phyloP scores from a whole-genome alignment of 2,797 vertebrate species.

The Enteromius radiatus region DNA sequence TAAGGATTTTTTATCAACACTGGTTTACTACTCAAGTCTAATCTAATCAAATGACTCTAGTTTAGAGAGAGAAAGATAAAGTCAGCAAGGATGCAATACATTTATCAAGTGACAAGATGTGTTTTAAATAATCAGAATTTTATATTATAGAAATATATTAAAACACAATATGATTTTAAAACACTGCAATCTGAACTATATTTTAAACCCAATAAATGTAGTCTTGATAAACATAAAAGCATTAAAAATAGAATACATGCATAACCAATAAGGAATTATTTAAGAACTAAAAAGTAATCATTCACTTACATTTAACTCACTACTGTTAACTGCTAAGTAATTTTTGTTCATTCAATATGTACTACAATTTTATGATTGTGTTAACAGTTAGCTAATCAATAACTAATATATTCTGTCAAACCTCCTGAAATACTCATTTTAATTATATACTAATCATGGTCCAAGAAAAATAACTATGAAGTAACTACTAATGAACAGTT shows the following conservation, averaged over 20 bases:
- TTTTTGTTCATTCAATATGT: not conserved
- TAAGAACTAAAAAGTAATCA: not conserved
- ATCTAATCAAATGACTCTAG: not conserved
- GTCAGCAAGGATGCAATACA: not conserved
- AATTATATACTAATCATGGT: too few relatives aligned
- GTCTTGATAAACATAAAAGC: not conserved
- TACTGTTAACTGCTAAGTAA: not conserved
- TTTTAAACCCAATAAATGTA: not conserved
- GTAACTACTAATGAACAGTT: too few relatives aligned
- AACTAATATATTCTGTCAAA: too few relatives aligned
- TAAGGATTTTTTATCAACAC: conserved; percentile 7
- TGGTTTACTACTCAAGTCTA: not conserved
- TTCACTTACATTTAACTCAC: not conserved
- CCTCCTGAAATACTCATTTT: too few relatives aligned
- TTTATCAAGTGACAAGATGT: not conserved
- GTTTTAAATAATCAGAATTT: not conserved
- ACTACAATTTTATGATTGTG: too few relatives aligned
- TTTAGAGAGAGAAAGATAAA: not conserved
- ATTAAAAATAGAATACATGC: not conserved
- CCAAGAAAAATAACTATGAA: too few relatives aligned
- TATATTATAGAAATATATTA: not conserved
- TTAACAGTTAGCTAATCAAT: too few relatives aligned
- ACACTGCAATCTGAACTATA: too few relatives aligned
- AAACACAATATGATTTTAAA: not conserved
- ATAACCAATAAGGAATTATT: not conserved